Conservation (phyloP, 2,113 vertebrate species). For the Dermatemys mawii region DNA sequence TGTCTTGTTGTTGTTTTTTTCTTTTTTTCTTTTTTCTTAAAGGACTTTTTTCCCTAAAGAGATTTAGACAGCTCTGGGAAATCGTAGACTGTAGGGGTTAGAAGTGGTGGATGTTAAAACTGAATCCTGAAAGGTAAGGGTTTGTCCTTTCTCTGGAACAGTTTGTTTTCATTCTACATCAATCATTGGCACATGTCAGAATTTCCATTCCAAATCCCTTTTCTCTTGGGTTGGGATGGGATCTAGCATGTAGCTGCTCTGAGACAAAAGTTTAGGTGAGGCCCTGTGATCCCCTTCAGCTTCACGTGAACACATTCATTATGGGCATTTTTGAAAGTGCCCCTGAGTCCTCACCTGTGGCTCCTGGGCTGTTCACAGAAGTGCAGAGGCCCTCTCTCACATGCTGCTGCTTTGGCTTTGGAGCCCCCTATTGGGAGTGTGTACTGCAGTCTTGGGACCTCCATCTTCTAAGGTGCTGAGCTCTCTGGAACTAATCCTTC, state of each 20-base stretch:
- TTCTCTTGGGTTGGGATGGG: slow-evolving; percentile 42
- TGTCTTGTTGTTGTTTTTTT: background rate
- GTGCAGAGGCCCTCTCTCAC: slow-evolving; percentile 41
- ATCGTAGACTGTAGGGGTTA: background rate
- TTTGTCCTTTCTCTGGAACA: background rate
- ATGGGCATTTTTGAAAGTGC: slow-evolving; percentile 38
- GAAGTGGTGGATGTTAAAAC: background rate
- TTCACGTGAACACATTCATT: background rate
- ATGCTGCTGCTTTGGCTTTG: background rate
- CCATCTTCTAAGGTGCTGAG: slow-evolving; percentile 18
- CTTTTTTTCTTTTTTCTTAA: background rate
- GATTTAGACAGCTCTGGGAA: background rate
- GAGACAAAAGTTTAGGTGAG: slow-evolving; percentile 23
- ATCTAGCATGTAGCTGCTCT: slow-evolving; percentile 41
- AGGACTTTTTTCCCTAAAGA: background rate
- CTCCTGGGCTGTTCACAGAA: background rate
- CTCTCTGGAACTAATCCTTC: slow-evolving; percentile 65
- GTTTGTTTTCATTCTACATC: slow-evolving; percentile 15
- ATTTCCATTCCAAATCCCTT: slow-evolving; percentile 43
- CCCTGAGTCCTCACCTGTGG: background rate
- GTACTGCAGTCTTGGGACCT: slow-evolving; percentile 46
- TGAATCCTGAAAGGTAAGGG: background rate
- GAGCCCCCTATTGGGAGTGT: slow-evolving; percentile 32
- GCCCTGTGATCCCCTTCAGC: slow-evolving; percentile 20
- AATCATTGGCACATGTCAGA: slow-evolving; percentile 25